Evolutionary conservation across 2,797 vertebrate species (phyloP).

Genomic region (Dermochelys coriacea): DNA sequence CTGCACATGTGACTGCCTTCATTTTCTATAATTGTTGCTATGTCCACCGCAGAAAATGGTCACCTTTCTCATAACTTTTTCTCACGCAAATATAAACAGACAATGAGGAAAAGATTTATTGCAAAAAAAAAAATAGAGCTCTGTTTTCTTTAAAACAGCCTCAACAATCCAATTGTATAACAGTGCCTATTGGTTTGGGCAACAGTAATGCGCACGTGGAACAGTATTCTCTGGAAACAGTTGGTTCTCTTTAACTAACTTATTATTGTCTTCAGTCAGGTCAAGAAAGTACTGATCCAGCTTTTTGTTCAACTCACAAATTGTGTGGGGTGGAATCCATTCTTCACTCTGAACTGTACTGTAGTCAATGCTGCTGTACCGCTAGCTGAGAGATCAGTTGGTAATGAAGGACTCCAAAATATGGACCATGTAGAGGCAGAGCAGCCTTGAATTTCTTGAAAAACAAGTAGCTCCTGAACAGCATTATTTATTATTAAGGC

Average conservation of each 20-base stretch:
- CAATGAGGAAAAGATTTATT: background rate
- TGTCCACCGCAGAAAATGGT: fast-evolving
- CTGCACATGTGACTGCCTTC: background rate
- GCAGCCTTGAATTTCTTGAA: background rate
- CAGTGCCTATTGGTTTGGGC: background rate
- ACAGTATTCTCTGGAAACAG: background rate
- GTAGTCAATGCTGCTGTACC: constrained; percentile 18
- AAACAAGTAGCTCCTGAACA: background rate
- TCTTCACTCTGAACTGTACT: constrained; percentile 13
- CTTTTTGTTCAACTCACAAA: constrained; percentile 5
- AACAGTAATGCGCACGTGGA: background rate
- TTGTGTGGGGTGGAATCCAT: background rate
- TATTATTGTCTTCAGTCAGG: background rate
- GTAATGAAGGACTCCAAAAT: background rate
- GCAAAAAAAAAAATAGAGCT: background rate
- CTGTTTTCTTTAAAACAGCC: background rate
- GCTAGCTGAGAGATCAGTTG: constrained; percentile 7
- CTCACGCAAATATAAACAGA: background rate
- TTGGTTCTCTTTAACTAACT: background rate
- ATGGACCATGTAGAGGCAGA: background rate
- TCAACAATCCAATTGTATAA: background rate
- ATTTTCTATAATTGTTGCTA: background rate
- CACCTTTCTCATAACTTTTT: background rate
- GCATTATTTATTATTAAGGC: background rate
- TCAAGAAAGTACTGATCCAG: constrained; percentile 5